Evolutionary conservation across 1,140 invertebrate genomes (phyloP).

Genomic region (Pseudomyrmex pallidus): DNA sequence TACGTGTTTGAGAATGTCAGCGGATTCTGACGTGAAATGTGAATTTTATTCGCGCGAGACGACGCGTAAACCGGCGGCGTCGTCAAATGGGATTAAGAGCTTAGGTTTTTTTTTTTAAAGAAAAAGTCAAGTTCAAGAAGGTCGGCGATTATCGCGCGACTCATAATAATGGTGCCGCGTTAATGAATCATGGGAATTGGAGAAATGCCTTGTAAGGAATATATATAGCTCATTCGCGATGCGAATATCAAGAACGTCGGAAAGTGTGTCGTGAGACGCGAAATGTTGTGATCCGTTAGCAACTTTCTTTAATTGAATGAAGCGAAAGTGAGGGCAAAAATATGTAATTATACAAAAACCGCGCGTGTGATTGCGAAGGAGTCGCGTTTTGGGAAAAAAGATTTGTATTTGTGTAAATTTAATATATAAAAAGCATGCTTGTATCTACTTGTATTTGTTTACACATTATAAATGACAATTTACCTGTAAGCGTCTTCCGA

Average conservation of each 20-base stretch:
- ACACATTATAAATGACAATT: slow-evolving; percentile 36
- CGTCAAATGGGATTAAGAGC: slow-evolving; percentile 8
- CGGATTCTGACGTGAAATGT: not conserved
- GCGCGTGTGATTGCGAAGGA: not conserved
- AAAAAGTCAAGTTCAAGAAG: slow-evolving; percentile 62
- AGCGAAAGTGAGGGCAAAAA: slow-evolving; percentile 10
- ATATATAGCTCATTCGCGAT: not conserved
- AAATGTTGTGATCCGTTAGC: slow-evolving; percentile 15
- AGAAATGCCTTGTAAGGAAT: slow-evolving; percentile 34
- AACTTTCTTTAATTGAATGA: slow-evolving; percentile 36
- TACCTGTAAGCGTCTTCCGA: slow-evolving; percentile 97
- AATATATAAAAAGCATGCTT: not conserved
- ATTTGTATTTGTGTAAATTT: not conserved
- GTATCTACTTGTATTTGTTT: not conserved
- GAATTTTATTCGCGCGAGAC: not conserved
- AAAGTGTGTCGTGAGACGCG: slow-evolving; percentile 50
- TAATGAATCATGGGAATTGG: slow-evolving; percentile 48
- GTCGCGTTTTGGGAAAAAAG: not conserved
- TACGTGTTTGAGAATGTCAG: not conserved
- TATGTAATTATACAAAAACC: slow-evolving; percentile 8
- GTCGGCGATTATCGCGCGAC: slow-evolving; percentile 19
- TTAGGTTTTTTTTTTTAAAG: slow-evolving; percentile 11
- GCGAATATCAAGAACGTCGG: slow-evolving; percentile 31
- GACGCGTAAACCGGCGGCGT: not conserved
- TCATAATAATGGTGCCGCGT: slow-evolving; percentile 12